Conservation (phyloP, 2,888 invertebrate genomes). For the Hermaeophaga mercurialis region DNA sequence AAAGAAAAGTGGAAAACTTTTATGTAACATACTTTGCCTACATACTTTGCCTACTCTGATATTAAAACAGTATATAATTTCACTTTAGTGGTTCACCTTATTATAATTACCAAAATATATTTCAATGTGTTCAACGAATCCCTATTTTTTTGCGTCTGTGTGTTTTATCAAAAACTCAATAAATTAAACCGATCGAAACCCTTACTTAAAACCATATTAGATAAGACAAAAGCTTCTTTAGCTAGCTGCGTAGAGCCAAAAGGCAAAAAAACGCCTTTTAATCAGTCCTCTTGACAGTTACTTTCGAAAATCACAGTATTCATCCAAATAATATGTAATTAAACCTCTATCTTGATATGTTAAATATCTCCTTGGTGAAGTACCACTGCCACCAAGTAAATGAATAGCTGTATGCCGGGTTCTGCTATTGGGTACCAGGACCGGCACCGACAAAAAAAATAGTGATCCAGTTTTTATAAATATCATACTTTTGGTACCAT, state of each 20-base stretch:
- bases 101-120: no score
- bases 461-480: no score
- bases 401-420: constrained; percentile 39
- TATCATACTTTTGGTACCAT: no score
- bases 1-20: no score
- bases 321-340: constrained; percentile 55
- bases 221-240: constrained; percentile 35
- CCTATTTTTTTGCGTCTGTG: no score
- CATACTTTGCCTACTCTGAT: no score
- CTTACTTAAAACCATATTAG: constrained; percentile 38
- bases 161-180: constrained; percentile 1
- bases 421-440: constrained; percentile 22
- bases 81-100: no score
- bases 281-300: constrained; percentile 48
- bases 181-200: constrained; percentile 23
- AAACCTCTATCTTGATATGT: constrained; percentile 54
- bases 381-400: constrained; percentile 55
- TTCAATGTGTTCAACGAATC: no score
- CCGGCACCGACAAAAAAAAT: no score
- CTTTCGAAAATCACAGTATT: constrained; percentile 52
- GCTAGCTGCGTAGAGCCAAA: constrained; percentile 23
- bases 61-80: no score
- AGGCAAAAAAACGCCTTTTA: constrained; percentile 35
- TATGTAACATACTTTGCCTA: no score
- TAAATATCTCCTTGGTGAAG: constrained; percentile 53